A percentile compares a stretch with the other conserved stretches of the same genome.
These are phyloP conservation scores for Sicus ferrugineus DNA, from an alignment of 2,888 invertebrate species.

Conservation along the genomic window DNA sequence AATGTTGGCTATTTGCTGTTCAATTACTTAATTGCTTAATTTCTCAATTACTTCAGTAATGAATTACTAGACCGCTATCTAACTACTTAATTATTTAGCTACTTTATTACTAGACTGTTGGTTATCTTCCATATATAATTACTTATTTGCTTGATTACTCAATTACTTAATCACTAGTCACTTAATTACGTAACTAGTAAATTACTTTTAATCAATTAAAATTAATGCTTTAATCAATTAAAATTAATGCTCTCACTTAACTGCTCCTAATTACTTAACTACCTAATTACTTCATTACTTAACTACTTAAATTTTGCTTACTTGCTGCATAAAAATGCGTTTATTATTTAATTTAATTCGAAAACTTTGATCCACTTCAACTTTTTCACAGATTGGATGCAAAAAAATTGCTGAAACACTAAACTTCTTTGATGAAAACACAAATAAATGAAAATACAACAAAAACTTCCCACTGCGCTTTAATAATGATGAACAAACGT, in stretches of 20 bases:
- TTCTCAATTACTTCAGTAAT: no score
- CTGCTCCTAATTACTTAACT: not conserved
- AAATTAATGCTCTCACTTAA: not conserved
- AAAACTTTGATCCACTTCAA: constrained; percentile 15
- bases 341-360: constrained; percentile 28
- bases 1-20: no score
- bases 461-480: constrained; percentile 65
- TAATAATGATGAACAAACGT: constrained; percentile 52
- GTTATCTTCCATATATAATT: no score
- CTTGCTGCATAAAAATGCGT: constrained; percentile 23
- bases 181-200: no score
- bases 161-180: no score
- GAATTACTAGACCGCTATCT: no score
- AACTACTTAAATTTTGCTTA: no score
- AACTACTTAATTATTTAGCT: no score
- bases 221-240: not conserved
- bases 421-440: constrained; percentile 22
- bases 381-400: not conserved
- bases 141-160: no score
- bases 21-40: no score
- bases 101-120: no score
- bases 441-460: constrained; percentile 54
- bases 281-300: not conserved
- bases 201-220: no score
- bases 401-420: constrained; percentile 7